Conservation (phyloP, 1,140 invertebrate species). For the Bombyx mori region DNA sequence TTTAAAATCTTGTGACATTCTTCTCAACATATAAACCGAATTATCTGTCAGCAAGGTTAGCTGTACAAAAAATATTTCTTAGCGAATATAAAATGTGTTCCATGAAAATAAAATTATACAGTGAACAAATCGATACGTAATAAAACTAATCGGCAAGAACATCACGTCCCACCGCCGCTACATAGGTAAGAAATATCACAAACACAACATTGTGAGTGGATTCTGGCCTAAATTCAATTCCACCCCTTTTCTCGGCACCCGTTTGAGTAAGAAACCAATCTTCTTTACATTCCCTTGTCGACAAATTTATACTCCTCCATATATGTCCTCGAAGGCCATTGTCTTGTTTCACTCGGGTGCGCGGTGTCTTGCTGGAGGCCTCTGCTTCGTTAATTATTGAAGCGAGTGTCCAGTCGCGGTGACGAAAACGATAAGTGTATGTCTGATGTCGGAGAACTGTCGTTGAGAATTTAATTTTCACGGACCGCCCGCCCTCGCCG, state of each 20-base stretch:
- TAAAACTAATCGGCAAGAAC: slow-evolving; percentile 31
- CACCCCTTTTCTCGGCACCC: slow-evolving; percentile 46
- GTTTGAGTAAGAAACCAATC: slow-evolving; percentile 53
- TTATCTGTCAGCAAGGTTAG: too few species aligned
- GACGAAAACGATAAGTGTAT: slow-evolving; percentile 46
- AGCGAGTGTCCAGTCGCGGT: slow-evolving; percentile 24
- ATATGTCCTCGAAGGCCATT: slow-evolving; percentile 29
- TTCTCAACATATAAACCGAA: too few species aligned
- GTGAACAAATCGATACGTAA: slow-evolving; percentile 11
- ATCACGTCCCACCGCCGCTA: slow-evolving; percentile 30
- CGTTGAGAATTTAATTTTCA: slow-evolving; percentile 68
- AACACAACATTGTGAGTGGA: slow-evolving; percentile 42
- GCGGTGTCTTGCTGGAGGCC: slow-evolving; percentile 18
- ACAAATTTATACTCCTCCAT: slow-evolving; percentile 61
- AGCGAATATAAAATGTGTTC: too few species aligned
- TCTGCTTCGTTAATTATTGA: slow-evolving; percentile 44
- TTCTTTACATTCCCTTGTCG: slow-evolving; percentile 63
- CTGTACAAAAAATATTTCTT: too few species aligned
- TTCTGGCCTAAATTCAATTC: slow-evolving; percentile 61
- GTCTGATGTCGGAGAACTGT: slow-evolving; percentile 33
- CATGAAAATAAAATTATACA: background rate
- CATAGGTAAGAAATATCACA: slow-evolving; percentile 44
- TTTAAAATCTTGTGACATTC: too few species aligned
- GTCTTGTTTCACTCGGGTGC: slow-evolving; percentile 10
- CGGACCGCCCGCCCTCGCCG: slow-evolving; percentile 49